Base-by-base conservation (phyloP, 1,140 invertebrate species). In the Dendrolimus kikuchii region DNA sequence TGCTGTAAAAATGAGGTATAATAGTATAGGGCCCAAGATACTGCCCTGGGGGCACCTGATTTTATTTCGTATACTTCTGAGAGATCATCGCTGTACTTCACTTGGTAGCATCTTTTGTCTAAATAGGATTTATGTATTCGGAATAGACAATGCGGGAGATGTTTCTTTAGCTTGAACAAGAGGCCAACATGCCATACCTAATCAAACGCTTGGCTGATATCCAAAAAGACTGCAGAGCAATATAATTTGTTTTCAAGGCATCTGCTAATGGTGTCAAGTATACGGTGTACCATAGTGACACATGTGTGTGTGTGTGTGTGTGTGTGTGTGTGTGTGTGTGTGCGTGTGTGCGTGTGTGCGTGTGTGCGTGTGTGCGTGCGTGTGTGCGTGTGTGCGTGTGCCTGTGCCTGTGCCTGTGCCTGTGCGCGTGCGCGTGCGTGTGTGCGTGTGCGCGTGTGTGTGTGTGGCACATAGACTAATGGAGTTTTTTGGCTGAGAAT, bases 11-110 rank as follows among this genome's bases (percentile, higher is more conserved):
- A 53, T 45, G 7, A 61, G 53, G 50, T 71, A 77, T 2, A 78
- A 55, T 4, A 77, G n/a, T n/a, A n/a, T 36, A 6, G 75, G 75
- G 0, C 62, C 68, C 40, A 76, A 48, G 1, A 76, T 67, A 54
- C 68, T 74, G 37, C 74, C 68, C 54, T 80, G 74, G 7, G 77
- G 74, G 1, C 65, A 46, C 76, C 66, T 52, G 68, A 67, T 5
- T 36, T 42, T 36, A 55, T 59, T 42, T 55, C 53, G 38, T 49
- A 4, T 8, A 59, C 2, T 39, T 53, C 5, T 8, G 55, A 52
- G 4, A 37, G 7, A 7, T 54, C 51, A 8, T 7, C 10, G n/a
- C 40, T 57, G 40, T 23, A 41, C 23, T 50, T 57, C 4, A 57
- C 51, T 48, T 53, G 42, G 40, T 44, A 61, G 39, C 55, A 54